Conservation (phyloP, 1,140 invertebrate genomes). For the Arion vulgaris region DNA sequence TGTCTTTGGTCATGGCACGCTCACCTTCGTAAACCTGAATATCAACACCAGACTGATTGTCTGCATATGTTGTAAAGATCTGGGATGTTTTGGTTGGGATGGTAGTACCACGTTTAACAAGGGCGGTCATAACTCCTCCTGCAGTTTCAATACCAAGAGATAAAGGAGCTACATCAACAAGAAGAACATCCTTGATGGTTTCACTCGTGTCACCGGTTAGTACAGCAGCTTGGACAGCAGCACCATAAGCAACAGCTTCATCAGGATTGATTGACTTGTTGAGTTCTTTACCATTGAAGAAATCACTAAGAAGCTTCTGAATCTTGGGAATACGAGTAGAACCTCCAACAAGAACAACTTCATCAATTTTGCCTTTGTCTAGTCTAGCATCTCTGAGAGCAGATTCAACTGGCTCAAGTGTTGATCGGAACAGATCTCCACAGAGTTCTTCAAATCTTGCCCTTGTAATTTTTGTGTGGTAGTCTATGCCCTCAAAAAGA, state of each 20-base stretch:
- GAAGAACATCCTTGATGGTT: conserved; percentile 63
- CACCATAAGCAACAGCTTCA: conserved; percentile 75
- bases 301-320: conserved; percentile 93
- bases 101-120: conserved; percentile 64
- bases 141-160: conserved; percentile 73
- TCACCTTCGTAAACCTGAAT: conserved; percentile 89
- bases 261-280: too few relatives aligned
- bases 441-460: conserved; percentile 83
- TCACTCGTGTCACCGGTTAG: too few relatives aligned
- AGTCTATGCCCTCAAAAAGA: conserved; percentile 80
- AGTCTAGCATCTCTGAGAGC: conserved; percentile 93
- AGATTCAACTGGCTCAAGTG: conserved; percentile 96
- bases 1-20: conserved; percentile 78
- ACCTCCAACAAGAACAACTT: conserved; percentile 93
- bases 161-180: conserved; percentile 60
- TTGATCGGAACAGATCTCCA: conserved; percentile 88
- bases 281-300: conserved; percentile 76
- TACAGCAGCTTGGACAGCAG: conserved; percentile 75
- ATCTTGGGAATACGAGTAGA: conserved; percentile 83
- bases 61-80: conserved; percentile 69
- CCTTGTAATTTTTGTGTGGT: conserved; percentile 94
- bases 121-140: conserved; percentile 78
- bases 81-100: conserved; percentile 69
- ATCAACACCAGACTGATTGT: conserved; percentile 83
- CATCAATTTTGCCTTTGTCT: conserved; percentile 93